These are phyloP conservation scores for Bubalus kerabau DNA, from an alignment of 2,113 vertebrate species.

Conservation along the genomic window DNA sequence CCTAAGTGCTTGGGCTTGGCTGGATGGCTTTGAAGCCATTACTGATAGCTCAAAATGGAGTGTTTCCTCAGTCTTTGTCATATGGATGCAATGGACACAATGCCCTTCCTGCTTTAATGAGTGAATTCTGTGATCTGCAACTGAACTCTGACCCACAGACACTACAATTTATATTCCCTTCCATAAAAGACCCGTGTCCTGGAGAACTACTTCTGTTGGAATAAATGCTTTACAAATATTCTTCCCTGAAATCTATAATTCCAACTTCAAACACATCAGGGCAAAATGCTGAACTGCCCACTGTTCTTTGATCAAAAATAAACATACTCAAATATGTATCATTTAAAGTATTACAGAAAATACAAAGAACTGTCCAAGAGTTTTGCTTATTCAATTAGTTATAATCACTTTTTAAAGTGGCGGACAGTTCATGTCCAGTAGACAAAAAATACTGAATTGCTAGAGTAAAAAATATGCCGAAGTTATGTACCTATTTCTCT, in stretches of 20 bases:
- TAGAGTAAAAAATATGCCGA: neutral
- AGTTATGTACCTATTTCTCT: neutral
- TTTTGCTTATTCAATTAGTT: neutral
- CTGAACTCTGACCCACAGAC: neutral
- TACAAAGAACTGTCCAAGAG: neutral
- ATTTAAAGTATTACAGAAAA: neutral
- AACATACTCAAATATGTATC: neutral
- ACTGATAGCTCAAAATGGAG: neutral
- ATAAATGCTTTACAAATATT: neutral
- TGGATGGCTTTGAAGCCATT: neutral
- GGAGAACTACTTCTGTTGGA: neutral
- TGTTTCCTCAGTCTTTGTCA: neutral
- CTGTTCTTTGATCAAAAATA: neutral
- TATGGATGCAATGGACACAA: neutral
- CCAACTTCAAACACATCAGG: neutral
- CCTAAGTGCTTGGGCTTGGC: neutral
- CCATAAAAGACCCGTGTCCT: neutral
- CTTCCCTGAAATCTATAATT: neutral
- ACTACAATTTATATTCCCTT: neutral
- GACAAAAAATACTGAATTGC: neutral
- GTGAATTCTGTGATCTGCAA: neutral
- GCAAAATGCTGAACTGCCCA: neutral
- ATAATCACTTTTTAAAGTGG: neutral
- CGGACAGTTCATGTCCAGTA: neutral
- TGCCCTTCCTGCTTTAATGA: neutral